Conservation (phyloP, 2,888 invertebrate species). For the Rhorus exstirpatorius region DNA sequence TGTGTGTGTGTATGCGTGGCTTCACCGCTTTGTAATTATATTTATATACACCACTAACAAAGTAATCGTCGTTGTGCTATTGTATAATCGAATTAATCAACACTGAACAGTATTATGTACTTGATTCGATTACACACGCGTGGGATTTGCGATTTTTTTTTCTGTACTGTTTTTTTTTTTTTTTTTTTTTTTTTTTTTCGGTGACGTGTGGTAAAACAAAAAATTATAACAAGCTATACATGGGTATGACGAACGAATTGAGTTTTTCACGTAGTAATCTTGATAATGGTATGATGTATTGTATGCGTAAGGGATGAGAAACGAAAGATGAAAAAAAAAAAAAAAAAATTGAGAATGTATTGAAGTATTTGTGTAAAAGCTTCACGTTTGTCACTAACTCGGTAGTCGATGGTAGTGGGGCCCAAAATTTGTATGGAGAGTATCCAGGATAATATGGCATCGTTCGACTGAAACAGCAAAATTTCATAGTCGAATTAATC, state of each 20-base stretch:
- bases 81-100: conserved; percentile 67
- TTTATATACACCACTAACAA: conserved; percentile 76
- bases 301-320: conserved; percentile 66
- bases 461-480: too few relatives aligned
- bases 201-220: conserved; percentile 53
- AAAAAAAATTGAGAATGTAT: conserved; percentile 52
- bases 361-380: background rate
- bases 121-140: conserved; percentile 61
- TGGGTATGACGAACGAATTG: conserved; percentile 51
- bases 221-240: conserved; percentile 45
- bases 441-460: conserved; percentile 6
- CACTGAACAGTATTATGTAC: conserved; percentile 66
- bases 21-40: conserved; percentile 80
- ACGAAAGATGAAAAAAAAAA: conserved; percentile 27
- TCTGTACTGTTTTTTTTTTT: conserved; percentile 33
- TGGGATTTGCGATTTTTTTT: conserved; percentile 66
- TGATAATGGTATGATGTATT: conserved; percentile 66
- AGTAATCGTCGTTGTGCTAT: conserved; percentile 74
- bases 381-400: background rate
- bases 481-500: too few relatives aligned
- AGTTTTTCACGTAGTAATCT: conserved; percentile 70
- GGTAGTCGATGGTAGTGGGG: background rate
- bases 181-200: conserved; percentile 38
- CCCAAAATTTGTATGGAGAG: background rate
- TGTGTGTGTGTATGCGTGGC: too few relatives aligned